Evolutionary conservation across 2,888 invertebrate species (phyloP).

Genomic region (Thymelicus sylvestris): DNA sequence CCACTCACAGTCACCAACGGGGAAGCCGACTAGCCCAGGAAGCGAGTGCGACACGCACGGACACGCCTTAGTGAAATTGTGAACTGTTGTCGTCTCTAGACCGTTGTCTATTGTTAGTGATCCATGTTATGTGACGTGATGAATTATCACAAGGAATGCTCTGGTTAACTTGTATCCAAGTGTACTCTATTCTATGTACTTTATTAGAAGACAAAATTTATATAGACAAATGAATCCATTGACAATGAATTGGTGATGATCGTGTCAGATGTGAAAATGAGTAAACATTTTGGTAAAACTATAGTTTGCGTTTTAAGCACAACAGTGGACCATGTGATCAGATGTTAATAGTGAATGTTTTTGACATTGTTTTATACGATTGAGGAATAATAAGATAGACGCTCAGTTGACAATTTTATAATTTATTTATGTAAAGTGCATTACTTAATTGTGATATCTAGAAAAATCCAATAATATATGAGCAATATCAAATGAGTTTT

Average conservation of each 20-base stretch:
- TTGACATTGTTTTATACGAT: conserved; percentile 78
- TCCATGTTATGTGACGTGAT: conserved; percentile 56
- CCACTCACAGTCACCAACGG: conserved; percentile 89
- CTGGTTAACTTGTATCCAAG: conserved; percentile 67
- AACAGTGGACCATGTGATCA: conserved; percentile 81
- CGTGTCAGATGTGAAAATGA: conserved; percentile 67
- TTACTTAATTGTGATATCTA: conserved; percentile 77
- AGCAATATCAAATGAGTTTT: conserved; percentile 61
- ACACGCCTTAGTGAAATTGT: conserved; percentile 67
- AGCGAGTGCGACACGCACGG: conserved; percentile 64
- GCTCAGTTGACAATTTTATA: conserved; percentile 80
- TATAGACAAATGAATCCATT: conserved; percentile 68
- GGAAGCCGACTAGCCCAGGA: conserved; percentile 82
- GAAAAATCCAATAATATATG: conserved; percentile 64
- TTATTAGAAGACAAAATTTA: conserved; percentile 72
- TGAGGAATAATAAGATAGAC: conserved; percentile 72
- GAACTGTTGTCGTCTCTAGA: conserved; percentile 61
- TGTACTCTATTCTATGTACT: conserved; percentile 74
- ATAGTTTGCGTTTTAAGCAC: conserved; percentile 78
- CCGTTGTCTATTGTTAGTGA: conserved; percentile 60
- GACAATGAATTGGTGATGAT: conserved; percentile 76
- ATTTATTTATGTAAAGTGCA: conserved; percentile 83
- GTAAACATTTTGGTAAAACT: conserved; percentile 64
- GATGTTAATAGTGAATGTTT: conserved; percentile 75
- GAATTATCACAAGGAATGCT: conserved; percentile 63